Base-by-base conservation (phyloP, 2,797 vertebrate species). In the Pseudochirops cupreus region DNA sequence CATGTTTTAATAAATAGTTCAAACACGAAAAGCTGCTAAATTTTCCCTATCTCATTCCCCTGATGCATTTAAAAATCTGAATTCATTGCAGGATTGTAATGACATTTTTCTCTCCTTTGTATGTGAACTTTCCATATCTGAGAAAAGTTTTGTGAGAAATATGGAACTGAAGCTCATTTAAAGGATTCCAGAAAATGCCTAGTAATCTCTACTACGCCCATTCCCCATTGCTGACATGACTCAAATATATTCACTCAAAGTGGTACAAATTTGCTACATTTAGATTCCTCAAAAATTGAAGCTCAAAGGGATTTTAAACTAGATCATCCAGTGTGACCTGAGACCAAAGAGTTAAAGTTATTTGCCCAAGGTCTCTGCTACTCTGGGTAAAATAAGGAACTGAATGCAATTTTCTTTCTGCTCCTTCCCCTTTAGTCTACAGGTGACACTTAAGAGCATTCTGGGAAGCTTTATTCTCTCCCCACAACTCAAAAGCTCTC, bases 1-100 rank as follows among this genome's bases (percentile, higher is more conserved):
- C 39, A 58, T 95, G 56, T 91, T 94, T 96, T 92, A 58, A 26
- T 74, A 93, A 95, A 59, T 91, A 7, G 55, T 96, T 97, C 93
- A 93, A 96, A 93, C 57, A 95, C 59, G 5, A 95, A 89, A 92
- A 18, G 91, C 3, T 46, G 89, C 89, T 94, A 55, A 67, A 56
- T 91, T 74, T 93, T 96, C 94, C 91, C 46, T 94, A 92, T 59
- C 67, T 94, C 90, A 53, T 94, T 24, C 93, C 93, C 67, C 39
- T 94, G 94, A 94, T 90, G 59, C 52, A 18, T 50, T 1, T 28
- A 94, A 90, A 59, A 24, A 93, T 82, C 94, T 93, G 91, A 95
- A 93, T 95, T 91, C 24, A 46, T 58, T 67, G 90, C 58, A 93
- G 29, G 24, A 1, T 57, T 91, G 59, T 59, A 92, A 96, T 82